Percentiles rank a stretch among this genome's conserved stretches.
These are phyloP conservation scores for Phoxinus phoxinus DNA, from an alignment of 2,113 vertebrate genomes.

Conservation along the genomic window DNA sequence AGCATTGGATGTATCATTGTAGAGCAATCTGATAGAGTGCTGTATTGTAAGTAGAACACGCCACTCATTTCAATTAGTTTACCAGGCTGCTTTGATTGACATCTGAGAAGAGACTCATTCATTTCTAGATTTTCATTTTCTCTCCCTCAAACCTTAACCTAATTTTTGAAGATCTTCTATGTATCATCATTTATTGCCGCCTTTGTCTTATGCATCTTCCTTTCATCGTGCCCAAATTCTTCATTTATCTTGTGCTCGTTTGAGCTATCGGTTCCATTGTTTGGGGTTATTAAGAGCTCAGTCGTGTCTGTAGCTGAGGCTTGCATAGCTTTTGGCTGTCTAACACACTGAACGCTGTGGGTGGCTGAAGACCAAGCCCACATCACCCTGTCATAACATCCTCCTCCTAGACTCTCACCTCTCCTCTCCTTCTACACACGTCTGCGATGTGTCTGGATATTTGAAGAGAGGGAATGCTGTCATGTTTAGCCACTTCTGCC, in stretches of 20 bases:
- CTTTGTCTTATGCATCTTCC: constrained; percentile 23
- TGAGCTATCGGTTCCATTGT: constrained; percentile 12
- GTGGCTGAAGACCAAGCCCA: constrained; percentile 13
- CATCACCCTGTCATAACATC: constrained; percentile 40
- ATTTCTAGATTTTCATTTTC: constrained; percentile 29
- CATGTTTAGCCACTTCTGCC: constrained; percentile 19
- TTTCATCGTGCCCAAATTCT: background rate
- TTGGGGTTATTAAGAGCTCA: constrained; percentile 29
- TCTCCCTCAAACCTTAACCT: constrained; percentile 19
- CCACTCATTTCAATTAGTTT: constrained; percentile 39
- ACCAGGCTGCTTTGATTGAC: constrained; percentile 24
- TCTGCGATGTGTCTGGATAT: constrained; percentile 10
- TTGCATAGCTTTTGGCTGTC: constrained; percentile 7
- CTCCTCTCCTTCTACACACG: background rate
- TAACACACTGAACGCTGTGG: background rate
- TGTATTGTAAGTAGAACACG: constrained; percentile 35
- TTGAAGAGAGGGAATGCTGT: background rate
- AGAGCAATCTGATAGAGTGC: constrained; percentile 39
- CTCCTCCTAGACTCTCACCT: constrained; percentile 21
- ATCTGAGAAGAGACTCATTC: constrained; percentile 31
- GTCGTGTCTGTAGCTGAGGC: constrained; percentile 1
- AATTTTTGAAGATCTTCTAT: constrained; percentile 18
- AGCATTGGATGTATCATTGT: constrained; percentile 28
- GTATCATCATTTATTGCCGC: constrained; percentile 29
- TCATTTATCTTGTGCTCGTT: background rate